Conservation (phyloP, 2,113 vertebrate species). For the Elgaria multicarinata region DNA sequence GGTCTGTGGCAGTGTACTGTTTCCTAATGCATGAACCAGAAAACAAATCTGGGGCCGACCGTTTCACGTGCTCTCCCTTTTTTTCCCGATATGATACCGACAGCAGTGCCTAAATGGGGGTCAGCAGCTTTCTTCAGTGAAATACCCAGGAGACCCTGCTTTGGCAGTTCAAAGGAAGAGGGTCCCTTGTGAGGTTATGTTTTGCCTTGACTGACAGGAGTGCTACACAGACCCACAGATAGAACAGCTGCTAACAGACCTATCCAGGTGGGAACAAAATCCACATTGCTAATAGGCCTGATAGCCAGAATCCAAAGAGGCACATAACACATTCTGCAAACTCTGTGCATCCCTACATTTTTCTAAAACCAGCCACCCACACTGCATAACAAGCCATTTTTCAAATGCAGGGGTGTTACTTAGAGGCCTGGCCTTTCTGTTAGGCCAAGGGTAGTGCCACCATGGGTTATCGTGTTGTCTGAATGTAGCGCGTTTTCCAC, state of each 20-base stretch:
- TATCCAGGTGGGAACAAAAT: neutral
- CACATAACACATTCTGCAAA: neutral
- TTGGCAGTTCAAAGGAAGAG: conserved; percentile 15
- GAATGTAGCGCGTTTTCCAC: no score
- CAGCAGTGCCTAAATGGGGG: neutral
- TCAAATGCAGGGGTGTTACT: neutral
- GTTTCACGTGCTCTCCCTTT: neutral
- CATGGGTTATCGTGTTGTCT: no score
- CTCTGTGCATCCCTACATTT: neutral
- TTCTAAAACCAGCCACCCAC: neutral
- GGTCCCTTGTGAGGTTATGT: neutral
- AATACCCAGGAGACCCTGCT: neutral
- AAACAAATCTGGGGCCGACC: neutral
- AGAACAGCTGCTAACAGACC: conserved; percentile 4
- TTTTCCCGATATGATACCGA: neutral
- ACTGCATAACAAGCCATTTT: neutral
- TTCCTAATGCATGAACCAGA: neutral
- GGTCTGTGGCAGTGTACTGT: neutral
- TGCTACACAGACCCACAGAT: conserved; percentile 18
- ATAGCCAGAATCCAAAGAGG: neutral
- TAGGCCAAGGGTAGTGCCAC: no score
- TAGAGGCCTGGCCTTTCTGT: no score
- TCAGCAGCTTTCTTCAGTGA: neutral
- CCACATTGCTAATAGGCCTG: neutral
- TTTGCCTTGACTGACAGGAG: conserved; percentile 8